Percentiles rank a stretch among this genome's conserved stretches.
phyloP scores from a whole-genome alignment of 2,113 vertebrate species.

The Dipodomys spectabilis region DNA sequence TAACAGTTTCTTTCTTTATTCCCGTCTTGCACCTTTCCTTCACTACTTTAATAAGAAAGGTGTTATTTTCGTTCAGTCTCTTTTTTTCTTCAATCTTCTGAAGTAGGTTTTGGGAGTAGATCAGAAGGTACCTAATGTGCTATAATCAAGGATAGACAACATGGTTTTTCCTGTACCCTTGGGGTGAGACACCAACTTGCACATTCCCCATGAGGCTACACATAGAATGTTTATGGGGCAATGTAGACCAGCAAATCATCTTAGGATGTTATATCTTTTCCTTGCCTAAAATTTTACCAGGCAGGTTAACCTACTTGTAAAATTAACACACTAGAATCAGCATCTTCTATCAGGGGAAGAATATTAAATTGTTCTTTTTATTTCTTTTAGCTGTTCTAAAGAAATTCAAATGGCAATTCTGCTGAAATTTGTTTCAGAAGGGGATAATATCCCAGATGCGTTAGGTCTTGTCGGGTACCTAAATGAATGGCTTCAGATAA shows the following conservation, averaged over 20 bases:
- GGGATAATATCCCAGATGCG: conserved; percentile 97
- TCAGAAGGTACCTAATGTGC: background rate
- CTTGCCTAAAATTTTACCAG: background rate
- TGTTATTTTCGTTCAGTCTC: background rate
- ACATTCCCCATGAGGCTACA: background rate
- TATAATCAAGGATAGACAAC: background rate
- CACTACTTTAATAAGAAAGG: background rate
- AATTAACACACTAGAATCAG: background rate
- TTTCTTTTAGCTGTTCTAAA: conserved; percentile 89
- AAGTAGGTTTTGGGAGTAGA: background rate
- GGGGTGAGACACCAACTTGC: background rate
- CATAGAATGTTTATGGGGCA: background rate
- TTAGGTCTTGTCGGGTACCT: conserved; percentile 92
- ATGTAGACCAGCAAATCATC: background rate
- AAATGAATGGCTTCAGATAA: conserved; percentile 95
- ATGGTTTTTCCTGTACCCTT: background rate
- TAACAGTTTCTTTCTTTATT: background rate
- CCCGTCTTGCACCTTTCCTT: background rate
- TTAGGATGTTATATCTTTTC: background rate
- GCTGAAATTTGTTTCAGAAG: conserved; percentile 97
- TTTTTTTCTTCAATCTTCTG: conserved; percentile 4
- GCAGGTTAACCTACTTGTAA: background rate
- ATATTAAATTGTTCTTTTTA: conserved; percentile 20
- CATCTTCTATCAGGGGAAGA: background rate
- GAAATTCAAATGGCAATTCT: conserved; percentile 92